These are phyloP conservation scores for Sycophaga agraensis DNA, from an alignment of 1,140 invertebrate species.

Conservation along the genomic window DNA sequence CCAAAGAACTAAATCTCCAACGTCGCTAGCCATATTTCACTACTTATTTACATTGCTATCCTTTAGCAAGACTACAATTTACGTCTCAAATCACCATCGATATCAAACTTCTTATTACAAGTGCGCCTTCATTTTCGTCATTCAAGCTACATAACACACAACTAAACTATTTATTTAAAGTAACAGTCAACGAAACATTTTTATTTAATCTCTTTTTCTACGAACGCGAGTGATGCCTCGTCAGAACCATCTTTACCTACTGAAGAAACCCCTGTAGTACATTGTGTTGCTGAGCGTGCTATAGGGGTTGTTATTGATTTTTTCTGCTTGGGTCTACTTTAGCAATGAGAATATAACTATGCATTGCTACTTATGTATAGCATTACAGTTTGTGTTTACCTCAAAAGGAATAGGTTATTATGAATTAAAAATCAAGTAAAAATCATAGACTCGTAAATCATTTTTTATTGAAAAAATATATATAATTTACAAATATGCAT, in stretches of 20 bases:
- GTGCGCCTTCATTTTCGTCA: not conserved
- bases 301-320: constrained; percentile 36
- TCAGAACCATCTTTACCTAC: constrained; percentile 27
- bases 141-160: not conserved
- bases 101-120: not conserved
- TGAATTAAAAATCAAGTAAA: too few relatives aligned
- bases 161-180: not conserved
- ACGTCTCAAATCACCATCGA: not conserved
- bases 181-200: constrained; percentile 17
- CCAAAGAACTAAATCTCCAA: constrained; percentile 13
- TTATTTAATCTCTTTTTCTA: not conserved
- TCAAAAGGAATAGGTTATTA: too few relatives aligned
- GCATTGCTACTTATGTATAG: not conserved
- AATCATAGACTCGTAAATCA: too few relatives aligned
- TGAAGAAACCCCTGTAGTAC: constrained; percentile 7
- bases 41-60: constrained; percentile 26
- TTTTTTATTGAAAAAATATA: too few relatives aligned
- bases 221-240: not conserved
- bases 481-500: too few relatives aligned
- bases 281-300: constrained; percentile 21
- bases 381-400: too few relatives aligned
- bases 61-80: not conserved
- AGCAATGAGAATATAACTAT: not conserved
- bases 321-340: constrained; percentile 10
- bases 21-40: constrained; percentile 13